Conservation (phyloP, 2,888 invertebrate species). For the Zhuqinia jingwanae region DNA sequence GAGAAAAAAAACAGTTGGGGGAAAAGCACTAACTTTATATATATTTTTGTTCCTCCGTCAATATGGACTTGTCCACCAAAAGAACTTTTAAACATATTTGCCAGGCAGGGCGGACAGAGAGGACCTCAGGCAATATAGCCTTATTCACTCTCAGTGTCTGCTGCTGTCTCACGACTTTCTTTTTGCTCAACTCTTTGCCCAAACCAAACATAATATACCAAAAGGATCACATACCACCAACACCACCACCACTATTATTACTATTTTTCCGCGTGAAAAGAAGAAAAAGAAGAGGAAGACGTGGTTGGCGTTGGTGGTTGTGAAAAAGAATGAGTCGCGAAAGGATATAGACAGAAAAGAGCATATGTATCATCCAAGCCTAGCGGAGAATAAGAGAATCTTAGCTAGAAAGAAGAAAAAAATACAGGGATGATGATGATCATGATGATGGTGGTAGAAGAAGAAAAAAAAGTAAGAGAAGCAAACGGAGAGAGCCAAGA, state of each 20-base stretch:
- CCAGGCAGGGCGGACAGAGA: constrained; percentile 56
- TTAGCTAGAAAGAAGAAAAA: constrained; percentile 43
- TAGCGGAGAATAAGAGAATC: constrained; percentile 41
- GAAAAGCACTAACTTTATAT: constrained; percentile 42
- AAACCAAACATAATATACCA: constrained; percentile 54
- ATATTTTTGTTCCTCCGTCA: constrained; percentile 58
- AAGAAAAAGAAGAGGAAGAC: constrained; percentile 20
- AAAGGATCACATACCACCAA: constrained; percentile 50
- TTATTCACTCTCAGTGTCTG: constrained; percentile 43
- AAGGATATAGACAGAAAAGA: constrained; percentile 38
- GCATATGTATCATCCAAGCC: constrained; percentile 61
- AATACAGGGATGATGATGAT: constrained; percentile 13
- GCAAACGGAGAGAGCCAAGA: constrained; percentile 55
- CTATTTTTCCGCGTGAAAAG: constrained; percentile 43
- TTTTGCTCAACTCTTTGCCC: constrained; percentile 30
- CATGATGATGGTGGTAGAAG: no score
- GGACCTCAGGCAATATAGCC: constrained; percentile 63
- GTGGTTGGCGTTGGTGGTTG: constrained; percentile 45
- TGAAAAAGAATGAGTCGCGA: constrained; percentile 45
- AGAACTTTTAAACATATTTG: constrained; percentile 66
- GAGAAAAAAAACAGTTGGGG: constrained; percentile 46
- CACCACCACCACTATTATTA: constrained; percentile 37
- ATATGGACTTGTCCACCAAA: constrained; percentile 58
- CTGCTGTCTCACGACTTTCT: background rate
- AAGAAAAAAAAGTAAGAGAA: constrained; percentile 45